Base-by-base conservation (phyloP, 2,888 invertebrate species). In the Acanthacorydalis orientalis region DNA sequence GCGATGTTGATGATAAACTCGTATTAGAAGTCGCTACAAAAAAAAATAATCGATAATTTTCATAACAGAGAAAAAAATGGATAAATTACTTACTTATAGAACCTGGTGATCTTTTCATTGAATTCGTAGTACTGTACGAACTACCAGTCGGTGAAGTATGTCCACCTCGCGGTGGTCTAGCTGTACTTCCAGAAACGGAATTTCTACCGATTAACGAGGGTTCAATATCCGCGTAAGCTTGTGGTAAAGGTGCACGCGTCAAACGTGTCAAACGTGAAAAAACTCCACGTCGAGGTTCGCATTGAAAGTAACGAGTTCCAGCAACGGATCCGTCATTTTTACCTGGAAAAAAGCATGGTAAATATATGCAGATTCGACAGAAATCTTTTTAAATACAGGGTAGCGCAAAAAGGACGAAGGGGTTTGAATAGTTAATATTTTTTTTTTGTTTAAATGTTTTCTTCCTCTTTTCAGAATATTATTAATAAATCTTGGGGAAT, bases 321-420 rank as follows among this genome's bases (percentile, higher is more conserved):
- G 87, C 86, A 51, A 96, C 93, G 33, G 90, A 87, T 31, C 96
- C 96, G 65, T 96, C 93, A 64, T 96, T 95, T 73, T 96, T 95
- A 55, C 96, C 96, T 87, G 62, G 51, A 67, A 65, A 48, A n/a
- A n/a, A n/a, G n/a, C n/a, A n/a, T n/a, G n/a, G n/a, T n/a, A n/a
- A n/a, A n/a, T n/a, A n/a, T n/a, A n/a, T n/a, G n/a, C n/a, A n/a
- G n/a, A n/a, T n/a, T n/a, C n/a, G n/a, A n/a, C n/a, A n/a, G n/a
- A n/a, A n/a, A n/a, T n/a, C n/a, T n/a, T n/a, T n/a, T n/a, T n/a
- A n/a, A n/a, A n/a, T n/a, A n/a, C n/a, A n/a, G n/a, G n/a, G n/a
- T n/a, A n/a, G n/a, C n/a, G n/a, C n/a, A n/a, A n/a, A n/a, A n/a
- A n/a, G n/a, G n/a, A n/a, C n/a, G n/a, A n/a, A n/a, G n/a, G n/a